These are phyloP conservation scores for Actias luna DNA, from an alignment of 2,888 invertebrate genomes.

Conservation along the genomic window DNA sequence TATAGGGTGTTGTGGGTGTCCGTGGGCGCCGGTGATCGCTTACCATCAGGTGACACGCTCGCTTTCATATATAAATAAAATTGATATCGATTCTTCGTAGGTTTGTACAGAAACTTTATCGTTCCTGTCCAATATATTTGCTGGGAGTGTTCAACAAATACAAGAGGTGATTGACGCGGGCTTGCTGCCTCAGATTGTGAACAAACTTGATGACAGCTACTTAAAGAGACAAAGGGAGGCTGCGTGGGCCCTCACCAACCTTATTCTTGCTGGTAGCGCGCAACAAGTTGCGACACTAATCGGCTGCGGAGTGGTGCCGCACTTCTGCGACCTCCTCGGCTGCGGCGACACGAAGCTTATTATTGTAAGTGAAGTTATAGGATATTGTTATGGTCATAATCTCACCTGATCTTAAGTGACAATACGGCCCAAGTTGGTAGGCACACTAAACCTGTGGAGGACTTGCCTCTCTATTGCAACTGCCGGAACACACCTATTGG, in stretches of 20 bases:
- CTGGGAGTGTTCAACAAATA: conserved; percentile 99
- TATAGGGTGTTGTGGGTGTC: no score
- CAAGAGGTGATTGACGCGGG: conserved; percentile 96
- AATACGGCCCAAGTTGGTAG: no score
- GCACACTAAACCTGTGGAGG: no score
- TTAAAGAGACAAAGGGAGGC: conserved; percentile 99
- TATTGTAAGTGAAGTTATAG: conserved; percentile 84
- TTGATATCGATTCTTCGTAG: no score
- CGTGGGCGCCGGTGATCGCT: no score
- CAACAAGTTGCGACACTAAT: conserved; percentile 96
- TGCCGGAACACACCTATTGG: no score
- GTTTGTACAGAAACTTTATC: conserved; percentile 91
- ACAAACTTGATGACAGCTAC: conserved; percentile 93
- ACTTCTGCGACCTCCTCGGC: conserved; percentile 96
- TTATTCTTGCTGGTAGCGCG: conserved; percentile 97
- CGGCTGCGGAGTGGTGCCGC: conserved; percentile 94
- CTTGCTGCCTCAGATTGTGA: conserved; percentile 96
- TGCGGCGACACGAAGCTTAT: conserved; percentile 97
- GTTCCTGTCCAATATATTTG: conserved; percentile 99
- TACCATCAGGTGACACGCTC: no score
- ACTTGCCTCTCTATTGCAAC: no score
- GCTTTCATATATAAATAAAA: no score
- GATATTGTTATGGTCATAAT: no score
- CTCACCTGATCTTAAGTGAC: no score
- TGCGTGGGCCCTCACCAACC: conserved; percentile 99